These are phyloP conservation scores for Erebia aethiops DNA, from an alignment of 2,888 invertebrate genomes.

Conservation along the genomic window DNA sequence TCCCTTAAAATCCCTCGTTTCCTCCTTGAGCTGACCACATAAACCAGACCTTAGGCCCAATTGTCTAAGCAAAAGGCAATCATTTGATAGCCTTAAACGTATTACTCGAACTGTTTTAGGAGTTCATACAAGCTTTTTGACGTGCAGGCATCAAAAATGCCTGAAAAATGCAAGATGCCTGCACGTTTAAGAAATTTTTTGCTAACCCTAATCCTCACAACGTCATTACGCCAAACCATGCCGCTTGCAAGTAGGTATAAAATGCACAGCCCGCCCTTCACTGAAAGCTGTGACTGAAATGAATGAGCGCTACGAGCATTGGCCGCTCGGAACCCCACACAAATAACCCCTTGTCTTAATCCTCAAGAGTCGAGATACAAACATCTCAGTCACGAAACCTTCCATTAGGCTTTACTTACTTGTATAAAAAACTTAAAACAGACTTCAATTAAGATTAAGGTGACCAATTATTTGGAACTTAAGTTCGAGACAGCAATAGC, in stretches of 20 bases:
- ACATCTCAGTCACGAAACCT: conserved; percentile 37
- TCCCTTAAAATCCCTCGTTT: background rate
- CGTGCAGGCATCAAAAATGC: no score
- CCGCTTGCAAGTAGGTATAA: background rate
- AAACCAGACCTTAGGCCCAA: background rate
- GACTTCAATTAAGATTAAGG: conserved; percentile 31
- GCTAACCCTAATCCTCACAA: background rate
- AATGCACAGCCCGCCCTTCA: background rate
- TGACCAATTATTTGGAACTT: conserved; percentile 11
- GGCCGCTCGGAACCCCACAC: conserved; percentile 23
- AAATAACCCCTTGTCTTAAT: conserved; percentile 37
- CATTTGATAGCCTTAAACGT: no score
- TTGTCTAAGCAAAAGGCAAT: no score
- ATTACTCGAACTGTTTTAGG: no score
- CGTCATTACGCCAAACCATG: background rate
- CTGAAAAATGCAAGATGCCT: no score
- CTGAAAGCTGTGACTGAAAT: background rate
- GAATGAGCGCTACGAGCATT: background rate
- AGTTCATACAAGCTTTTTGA: no score
- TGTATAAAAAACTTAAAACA: conserved; percentile 40
- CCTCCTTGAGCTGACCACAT: background rate
- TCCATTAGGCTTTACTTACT: conserved; percentile 40
- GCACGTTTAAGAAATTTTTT: background rate
- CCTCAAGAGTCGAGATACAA: conserved; percentile 40
- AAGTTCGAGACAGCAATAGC: conserved; percentile 6